phyloP scores from a whole-genome alignment of 2,113 vertebrate genomes.

The Lagopus muta region DNA sequence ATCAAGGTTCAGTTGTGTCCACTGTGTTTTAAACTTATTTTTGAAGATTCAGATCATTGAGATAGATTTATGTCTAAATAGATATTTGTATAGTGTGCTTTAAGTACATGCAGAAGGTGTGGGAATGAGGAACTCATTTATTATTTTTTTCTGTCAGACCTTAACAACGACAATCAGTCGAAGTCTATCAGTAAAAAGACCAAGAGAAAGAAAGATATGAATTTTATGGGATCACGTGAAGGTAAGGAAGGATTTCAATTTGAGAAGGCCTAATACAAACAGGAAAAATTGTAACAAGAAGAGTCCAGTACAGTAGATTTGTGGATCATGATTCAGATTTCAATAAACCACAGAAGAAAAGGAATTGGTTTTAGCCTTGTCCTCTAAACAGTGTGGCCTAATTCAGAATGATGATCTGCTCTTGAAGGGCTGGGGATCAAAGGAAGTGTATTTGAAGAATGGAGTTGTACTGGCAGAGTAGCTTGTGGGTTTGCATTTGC shows the following conservation, averaged over 20 bases:
- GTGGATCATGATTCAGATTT: neutral
- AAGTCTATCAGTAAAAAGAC: conserved; percentile 63
- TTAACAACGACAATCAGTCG: neutral
- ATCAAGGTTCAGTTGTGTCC: neutral
- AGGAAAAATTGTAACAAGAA: neutral
- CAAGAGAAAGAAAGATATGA: conserved; percentile 81
- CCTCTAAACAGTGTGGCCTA: neutral
- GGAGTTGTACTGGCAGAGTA: neutral
- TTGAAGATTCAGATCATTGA: neutral
- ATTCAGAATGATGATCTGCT: neutral
- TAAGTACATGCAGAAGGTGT: neutral
- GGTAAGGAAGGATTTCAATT: conserved; percentile 57
- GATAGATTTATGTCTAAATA: neutral
- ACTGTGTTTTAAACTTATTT: neutral
- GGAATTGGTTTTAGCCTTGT: neutral
- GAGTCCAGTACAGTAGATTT: neutral
- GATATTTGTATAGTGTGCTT: neutral
- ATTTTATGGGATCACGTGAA: conserved; percentile 75
- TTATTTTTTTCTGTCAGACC: conserved; percentile 28
- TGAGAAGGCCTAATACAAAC: neutral
- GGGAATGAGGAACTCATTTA: neutral
- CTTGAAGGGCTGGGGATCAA: neutral
- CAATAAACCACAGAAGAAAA: neutral
- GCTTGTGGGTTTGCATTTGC: neutral
- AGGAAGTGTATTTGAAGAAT: neutral